Conservation (phyloP, 2,888 invertebrate genomes). For the Platycnemis pennipes region DNA sequence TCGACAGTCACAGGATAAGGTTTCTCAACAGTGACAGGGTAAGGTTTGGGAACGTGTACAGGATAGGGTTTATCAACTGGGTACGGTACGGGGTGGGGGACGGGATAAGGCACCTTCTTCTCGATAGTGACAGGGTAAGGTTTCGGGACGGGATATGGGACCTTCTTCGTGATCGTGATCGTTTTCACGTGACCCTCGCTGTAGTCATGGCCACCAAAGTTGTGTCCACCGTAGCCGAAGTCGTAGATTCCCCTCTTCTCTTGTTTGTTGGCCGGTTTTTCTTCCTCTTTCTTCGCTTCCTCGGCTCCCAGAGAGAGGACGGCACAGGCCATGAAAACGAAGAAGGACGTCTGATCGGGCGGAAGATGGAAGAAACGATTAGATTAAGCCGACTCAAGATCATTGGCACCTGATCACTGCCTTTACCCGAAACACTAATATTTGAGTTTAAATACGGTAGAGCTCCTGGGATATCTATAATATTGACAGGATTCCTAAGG, state of each 20-base stretch:
- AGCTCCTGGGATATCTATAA: too few species aligned
- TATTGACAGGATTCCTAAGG: too few species aligned
- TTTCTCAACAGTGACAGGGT: conserved; percentile 72
- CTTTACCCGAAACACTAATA: too few species aligned
- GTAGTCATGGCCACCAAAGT: neutral
- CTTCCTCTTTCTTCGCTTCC: conserved; percentile 85
- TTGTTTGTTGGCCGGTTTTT: conserved; percentile 79
- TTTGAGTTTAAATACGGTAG: too few species aligned
- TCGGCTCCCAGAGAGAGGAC: conserved; percentile 88
- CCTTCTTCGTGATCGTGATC: conserved; percentile 69
- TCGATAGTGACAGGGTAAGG: conserved; percentile 68
- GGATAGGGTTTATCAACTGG: conserved; percentile 83
- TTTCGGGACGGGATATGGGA: conserved; percentile 60
- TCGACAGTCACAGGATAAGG: conserved; percentile 86
- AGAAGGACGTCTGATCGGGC: conserved; percentile 64
- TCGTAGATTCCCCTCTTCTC: conserved; percentile 48
- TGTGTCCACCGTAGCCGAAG: conserved; percentile 45
- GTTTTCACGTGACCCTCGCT: conserved; percentile 37
- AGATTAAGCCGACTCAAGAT: too few species aligned
- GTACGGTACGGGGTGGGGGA: conserved; percentile 82
- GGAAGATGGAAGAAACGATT: neutral
- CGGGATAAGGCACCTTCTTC: conserved; percentile 70
- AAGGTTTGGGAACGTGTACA: conserved; percentile 81
- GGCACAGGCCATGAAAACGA: conserved; percentile 84
- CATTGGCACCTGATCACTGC: too few species aligned